These are phyloP conservation scores for Pantherophis guttatus DNA, from an alignment of 2,113 vertebrate genomes.

Conservation along the genomic window DNA sequence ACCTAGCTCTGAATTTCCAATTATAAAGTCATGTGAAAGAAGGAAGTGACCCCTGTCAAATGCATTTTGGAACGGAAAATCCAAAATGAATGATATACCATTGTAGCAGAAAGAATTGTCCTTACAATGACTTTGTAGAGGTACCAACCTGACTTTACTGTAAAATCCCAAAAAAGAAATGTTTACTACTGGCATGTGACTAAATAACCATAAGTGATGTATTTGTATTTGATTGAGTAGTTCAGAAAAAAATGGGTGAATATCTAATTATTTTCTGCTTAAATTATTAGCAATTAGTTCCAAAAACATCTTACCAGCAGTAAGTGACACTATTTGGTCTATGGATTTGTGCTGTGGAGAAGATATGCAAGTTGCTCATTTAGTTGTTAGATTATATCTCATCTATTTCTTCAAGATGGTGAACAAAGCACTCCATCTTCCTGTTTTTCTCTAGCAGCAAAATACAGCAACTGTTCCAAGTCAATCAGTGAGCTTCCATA, in stretches of 20 bases:
- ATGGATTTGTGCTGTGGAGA: constrained; percentile 59
- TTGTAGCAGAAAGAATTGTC: constrained; percentile 56
- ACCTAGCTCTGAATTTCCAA: constrained; percentile 49
- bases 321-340: constrained; percentile 56
- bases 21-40: constrained; percentile 58
- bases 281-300: constrained; percentile 53
- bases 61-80: constrained; percentile 66
- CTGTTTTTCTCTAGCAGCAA: not conserved
- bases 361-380: constrained; percentile 24
- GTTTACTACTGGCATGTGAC: constrained; percentile 48
- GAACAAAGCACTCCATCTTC: not conserved
- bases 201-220: constrained; percentile 49
- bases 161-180: constrained; percentile 44
- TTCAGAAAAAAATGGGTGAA: constrained; percentile 53
- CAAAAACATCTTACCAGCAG: constrained; percentile 18
- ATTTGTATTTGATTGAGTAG: constrained; percentile 48
- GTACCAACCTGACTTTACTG: constrained; percentile 57
- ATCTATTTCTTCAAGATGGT: not conserved
- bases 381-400: constrained; percentile 51
- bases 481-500: not conserved
- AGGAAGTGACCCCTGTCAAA: constrained; percentile 68
- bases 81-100: constrained; percentile 63
- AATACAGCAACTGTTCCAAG: not conserved
- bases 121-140: constrained; percentile 58
- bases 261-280: constrained; percentile 54